Base-by-base conservation (phyloP, 2,888 invertebrate genomes). In the Lottia gigantea region DNA sequence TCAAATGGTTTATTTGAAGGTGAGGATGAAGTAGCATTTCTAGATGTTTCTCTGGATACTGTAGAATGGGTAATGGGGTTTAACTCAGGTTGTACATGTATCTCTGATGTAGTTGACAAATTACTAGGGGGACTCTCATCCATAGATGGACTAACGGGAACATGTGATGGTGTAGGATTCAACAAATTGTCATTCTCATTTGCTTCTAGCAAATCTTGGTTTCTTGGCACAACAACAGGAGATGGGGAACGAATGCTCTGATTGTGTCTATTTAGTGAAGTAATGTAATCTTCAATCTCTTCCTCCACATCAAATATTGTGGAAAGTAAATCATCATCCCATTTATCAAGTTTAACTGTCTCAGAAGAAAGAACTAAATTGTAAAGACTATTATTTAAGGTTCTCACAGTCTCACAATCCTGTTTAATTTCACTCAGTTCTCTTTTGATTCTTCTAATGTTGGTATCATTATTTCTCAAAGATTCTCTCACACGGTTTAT, bases 401-500 rank as follows among this genome's bases (percentile, higher is more conserved):
- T 16, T 55, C 55, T 55, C n/a, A 19, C 55, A 14, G n/a, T 55
- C 8, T 55, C 55, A 55, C 19, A 55, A n/a, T 55, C 55, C 8
- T 19, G 7, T 19, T 55, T 55, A 3, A 55, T 19, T 19, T 55
- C 55, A 14, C n/a, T 19, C 8, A 55, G 12, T 55, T 55, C 16
- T 55, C 19, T 55, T 19, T 55, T 19, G 2, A 55, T n/a, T 14
- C 55, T 55, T 55, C 55, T 55, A 55, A 11, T n/a, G 15, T 55
- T 55, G 15, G n/a, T 19, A n/a, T 15, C n/a, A 19, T 16, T 1
- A 8, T 8, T 55, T 16, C 55, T 15, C 8, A 55, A 11, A 19
- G 19, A 55, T 55, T 45, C 40, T 40, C 25, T 62, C 15, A 68
- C 11, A 25, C 68, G 31, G 19, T 62, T 62, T 4, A 68, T 68